A percentile compares a stretch with the other conserved stretches of the same genome.
Evolutionary conservation across 1,140 invertebrate genomes (phyloP).

Genomic region (Conus betulinus): DNA sequence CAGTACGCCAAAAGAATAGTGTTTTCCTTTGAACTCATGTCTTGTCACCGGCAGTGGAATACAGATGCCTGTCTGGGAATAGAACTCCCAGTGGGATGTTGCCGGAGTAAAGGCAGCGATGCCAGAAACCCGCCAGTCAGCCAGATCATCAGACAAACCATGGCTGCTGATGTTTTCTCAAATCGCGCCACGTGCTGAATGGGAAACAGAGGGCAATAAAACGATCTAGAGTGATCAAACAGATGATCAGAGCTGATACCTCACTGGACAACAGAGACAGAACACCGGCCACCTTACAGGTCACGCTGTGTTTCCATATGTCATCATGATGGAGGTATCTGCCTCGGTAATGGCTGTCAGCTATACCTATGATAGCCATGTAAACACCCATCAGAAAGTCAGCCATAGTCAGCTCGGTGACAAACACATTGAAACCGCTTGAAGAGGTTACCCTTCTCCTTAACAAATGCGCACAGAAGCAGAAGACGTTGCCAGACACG

Average conservation of each 20-base stretch:
- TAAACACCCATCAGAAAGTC: conserved; percentile 43
- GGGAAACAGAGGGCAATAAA: conserved; percentile 18
- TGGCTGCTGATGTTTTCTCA: not conserved
- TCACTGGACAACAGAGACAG: conserved; percentile 41
- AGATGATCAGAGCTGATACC: conserved; percentile 38
- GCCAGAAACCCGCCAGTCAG: conserved; percentile 21
- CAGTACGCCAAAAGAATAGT: conserved; percentile 50
- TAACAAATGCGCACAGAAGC: conserved; percentile 32
- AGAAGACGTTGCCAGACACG: conserved; percentile 49
- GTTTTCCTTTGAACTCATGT: conserved; percentile 36
- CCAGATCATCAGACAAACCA: conserved; percentile 31
- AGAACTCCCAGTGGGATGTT: conserved; percentile 45
- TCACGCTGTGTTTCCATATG: conserved; percentile 27
- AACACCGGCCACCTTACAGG: conserved; percentile 37
- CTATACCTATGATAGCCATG: conserved; percentile 34
- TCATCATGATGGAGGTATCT: conserved; percentile 25
- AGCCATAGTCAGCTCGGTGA: conserved; percentile 49
- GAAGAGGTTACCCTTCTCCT: not conserved
- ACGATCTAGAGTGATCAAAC: conserved; percentile 54
- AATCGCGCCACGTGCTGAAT: conserved; percentile 5
- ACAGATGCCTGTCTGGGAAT: conserved; percentile 50
- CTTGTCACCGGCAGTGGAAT: conserved; percentile 50
- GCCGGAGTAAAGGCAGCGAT: conserved; percentile 27
- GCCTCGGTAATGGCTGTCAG: conserved; percentile 54
- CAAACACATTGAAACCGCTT: conserved; percentile 46